Percentiles rank a stretch among this genome's conserved stretches.
Conservation (phyloP, 2,888 invertebrate species). For the Meganola albula region DNA sequence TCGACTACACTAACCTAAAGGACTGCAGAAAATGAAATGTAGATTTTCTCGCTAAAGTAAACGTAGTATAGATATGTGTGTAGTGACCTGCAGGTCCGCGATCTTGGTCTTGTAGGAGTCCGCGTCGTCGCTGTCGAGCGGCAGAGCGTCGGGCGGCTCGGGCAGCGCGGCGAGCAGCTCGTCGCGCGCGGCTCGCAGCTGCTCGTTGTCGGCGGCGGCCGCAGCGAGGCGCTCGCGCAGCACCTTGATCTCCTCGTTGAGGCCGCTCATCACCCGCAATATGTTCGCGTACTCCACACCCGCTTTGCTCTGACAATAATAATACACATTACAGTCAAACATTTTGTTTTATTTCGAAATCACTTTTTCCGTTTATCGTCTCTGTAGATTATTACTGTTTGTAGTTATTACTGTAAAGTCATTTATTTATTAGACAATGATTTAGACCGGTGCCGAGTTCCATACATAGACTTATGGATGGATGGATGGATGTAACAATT, state of each 20-base stretch:
- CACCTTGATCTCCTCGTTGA: constrained; percentile 68
- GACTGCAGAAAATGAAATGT: not conserved
- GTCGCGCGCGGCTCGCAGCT: constrained; percentile 56
- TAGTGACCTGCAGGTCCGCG: constrained; percentile 56
- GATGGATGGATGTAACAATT: no score
- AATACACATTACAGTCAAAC: no score
- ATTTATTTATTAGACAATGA: no score
- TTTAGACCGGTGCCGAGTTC: no score
- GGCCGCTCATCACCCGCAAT: constrained; percentile 64
- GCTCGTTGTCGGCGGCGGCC: constrained; percentile 48
- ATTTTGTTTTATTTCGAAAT: no score
- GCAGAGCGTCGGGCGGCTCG: constrained; percentile 31
- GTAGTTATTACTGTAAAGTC: no score
- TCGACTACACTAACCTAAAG: no score
- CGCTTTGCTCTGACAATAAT: constrained; percentile 48
- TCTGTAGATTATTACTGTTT: no score
- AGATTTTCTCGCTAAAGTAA: not conserved
- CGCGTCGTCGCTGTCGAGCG: constrained; percentile 42
- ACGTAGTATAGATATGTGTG: not conserved
- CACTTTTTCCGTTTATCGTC: no score
- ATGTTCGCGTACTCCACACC: constrained; percentile 67
- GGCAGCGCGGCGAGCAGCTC: constrained; percentile 57
- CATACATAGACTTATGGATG: no score
- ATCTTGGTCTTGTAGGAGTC: constrained; percentile 44
- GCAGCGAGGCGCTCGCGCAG: constrained; percentile 52